These are phyloP conservation scores for Maccullochella peelii DNA, from an alignment of 2,113 vertebrate species.

Conservation along the genomic window DNA sequence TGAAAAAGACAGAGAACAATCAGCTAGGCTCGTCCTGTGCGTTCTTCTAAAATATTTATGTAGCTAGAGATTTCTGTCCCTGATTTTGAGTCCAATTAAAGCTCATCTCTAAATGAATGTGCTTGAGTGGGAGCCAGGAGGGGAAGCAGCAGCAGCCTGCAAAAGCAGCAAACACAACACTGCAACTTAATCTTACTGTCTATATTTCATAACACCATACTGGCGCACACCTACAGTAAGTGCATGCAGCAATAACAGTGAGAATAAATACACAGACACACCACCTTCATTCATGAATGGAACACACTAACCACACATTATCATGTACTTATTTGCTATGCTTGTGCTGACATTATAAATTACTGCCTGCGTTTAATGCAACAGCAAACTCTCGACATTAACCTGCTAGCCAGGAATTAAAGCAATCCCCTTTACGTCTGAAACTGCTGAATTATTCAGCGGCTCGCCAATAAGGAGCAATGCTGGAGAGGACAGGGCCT, in stretches of 20 bases:
- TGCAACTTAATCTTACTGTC: conserved; percentile 11
- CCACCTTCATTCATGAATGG: conserved; percentile 28
- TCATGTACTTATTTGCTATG: conserved; percentile 29
- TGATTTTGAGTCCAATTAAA: conserved; percentile 78
- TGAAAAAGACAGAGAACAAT: conserved; percentile 44
- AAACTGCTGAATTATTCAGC: conserved; percentile 76
- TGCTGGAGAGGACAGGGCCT: conserved; percentile 47
- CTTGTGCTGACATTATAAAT: conserved; percentile 61
- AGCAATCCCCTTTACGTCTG: conserved; percentile 74
- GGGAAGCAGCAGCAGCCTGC: conserved; percentile 28
- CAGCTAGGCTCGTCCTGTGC: conserved; percentile 58
- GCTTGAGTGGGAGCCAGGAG: conserved; percentile 47
- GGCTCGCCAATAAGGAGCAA: conserved; percentile 54
- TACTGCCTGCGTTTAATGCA: conserved; percentile 63
- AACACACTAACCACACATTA: conserved; percentile 30
- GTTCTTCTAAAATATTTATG: conserved; percentile 78
- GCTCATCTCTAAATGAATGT: conserved; percentile 65
- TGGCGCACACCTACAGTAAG: not conserved
- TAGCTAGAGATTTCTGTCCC: conserved; percentile 71
- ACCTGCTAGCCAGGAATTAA: conserved; percentile 72
- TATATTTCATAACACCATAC: conserved; percentile 17
- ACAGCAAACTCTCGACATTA: conserved; percentile 65
- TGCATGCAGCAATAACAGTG: not conserved
- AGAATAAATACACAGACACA: conserved; percentile 11
- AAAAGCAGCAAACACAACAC: conserved; percentile 30